A percentile compares a stretch with the other conserved stretches of the same genome.
Conservation (phyloP, 2,113 vertebrate genomes). For the Phyllostomus hastatus region DNA sequence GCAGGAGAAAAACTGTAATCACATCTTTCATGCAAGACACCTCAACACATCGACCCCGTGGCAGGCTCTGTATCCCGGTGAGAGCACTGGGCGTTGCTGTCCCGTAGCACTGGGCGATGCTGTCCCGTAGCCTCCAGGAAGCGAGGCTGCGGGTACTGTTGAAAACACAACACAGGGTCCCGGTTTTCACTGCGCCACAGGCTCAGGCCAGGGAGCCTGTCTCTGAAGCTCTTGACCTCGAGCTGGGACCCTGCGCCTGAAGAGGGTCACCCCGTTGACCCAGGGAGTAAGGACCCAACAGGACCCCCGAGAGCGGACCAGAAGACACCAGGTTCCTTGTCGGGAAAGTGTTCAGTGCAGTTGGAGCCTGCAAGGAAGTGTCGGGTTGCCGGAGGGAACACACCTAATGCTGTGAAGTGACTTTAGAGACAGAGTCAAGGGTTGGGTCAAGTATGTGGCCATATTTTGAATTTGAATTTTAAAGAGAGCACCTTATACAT, state of each 20-base stretch:
- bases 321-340: background rate
- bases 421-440: background rate
- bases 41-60: background rate
- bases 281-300: background rate
- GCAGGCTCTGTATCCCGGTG: background rate
- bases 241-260: too few species aligned
- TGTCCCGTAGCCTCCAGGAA: background rate
- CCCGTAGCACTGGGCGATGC: background rate
- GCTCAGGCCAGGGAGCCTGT: background rate
- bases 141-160: background rate
- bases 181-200: background rate
- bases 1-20: background rate
- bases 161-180: background rate
- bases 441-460: too few species aligned
- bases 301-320: background rate
- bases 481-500: background rate
- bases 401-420: background rate
- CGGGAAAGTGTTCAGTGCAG: background rate
- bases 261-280: too few species aligned
- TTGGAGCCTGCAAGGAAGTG: background rate
- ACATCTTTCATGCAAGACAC: background rate
- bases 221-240: too few species aligned
- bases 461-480: background rate
- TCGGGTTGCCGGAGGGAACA: background rate
- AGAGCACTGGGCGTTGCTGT: background rate